Percentiles rank a stretch among this genome's conserved stretches.
Evolutionary conservation across 2,888 invertebrate species (phyloP).

Genomic region (Acanthococcus lagerstroemiae): DNA sequence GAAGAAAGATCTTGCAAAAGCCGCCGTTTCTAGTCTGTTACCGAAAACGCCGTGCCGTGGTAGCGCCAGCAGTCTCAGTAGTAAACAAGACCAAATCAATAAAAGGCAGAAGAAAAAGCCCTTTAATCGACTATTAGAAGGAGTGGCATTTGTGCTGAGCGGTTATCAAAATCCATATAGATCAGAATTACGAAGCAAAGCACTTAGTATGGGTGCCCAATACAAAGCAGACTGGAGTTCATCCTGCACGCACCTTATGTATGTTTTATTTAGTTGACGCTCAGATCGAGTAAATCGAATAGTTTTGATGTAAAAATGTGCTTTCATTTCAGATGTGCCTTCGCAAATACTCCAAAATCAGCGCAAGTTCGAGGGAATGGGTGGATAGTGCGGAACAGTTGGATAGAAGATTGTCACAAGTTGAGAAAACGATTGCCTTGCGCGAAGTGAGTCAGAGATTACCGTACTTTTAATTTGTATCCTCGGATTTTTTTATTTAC

Average conservation of each 20-base stretch:
- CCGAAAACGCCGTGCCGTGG: too few relatives aligned
- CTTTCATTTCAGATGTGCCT: constrained; percentile 62
- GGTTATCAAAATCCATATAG: constrained; percentile 78
- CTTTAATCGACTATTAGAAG: constrained; percentile 52
- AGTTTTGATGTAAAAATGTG: not conserved
- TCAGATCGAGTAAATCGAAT: not conserved
- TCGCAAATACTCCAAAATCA: constrained; percentile 79
- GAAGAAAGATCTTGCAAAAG: not conserved
- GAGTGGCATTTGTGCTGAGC: constrained; percentile 69
- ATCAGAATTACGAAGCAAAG: constrained; percentile 54
- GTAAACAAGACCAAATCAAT: not conserved
- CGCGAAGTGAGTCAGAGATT: constrained; percentile 41
- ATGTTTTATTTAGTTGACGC: constrained; percentile 41
- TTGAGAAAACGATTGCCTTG: constrained; percentile 56
- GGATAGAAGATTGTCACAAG: constrained; percentile 58
- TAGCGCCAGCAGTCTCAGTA: too few relatives aligned
- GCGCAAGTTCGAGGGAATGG: constrained; percentile 55
- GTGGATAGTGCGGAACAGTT: constrained; percentile 59
- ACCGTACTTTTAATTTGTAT: not conserved
- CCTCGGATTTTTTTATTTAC: not conserved
- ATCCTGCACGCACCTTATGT: constrained; percentile 77
- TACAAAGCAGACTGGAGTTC: constrained; percentile 66
- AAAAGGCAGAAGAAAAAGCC: constrained; percentile 41
- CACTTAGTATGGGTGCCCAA: constrained; percentile 65
- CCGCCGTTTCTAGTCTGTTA: too few relatives aligned